phyloP scores from a whole-genome alignment of 2,888 invertebrate genomes.

The Bombylius major region DNA sequence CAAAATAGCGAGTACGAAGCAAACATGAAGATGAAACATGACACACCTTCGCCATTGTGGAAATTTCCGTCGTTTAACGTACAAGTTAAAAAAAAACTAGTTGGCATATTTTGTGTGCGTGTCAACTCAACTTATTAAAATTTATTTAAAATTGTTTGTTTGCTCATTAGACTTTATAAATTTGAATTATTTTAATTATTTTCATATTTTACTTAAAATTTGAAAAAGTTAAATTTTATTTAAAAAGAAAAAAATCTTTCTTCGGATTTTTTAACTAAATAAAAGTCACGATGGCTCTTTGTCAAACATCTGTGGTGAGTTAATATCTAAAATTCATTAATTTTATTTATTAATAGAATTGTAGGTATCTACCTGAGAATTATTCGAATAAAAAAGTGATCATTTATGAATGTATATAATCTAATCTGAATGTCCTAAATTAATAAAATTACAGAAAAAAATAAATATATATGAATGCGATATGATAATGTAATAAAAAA shows the following conservation, averaged over 20 bases:
- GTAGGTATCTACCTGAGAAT: background rate
- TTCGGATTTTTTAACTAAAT: background rate
- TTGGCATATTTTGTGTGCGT: background rate
- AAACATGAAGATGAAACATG: too few relatives aligned
- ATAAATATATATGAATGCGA: too few relatives aligned
- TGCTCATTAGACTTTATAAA: background rate
- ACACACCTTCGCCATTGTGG: constrained; percentile 12
- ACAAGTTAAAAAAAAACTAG: constrained; percentile 7
- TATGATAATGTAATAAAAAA: too few relatives aligned
- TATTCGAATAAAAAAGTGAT: too few relatives aligned
- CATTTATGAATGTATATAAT: too few relatives aligned
- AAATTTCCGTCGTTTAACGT: constrained; percentile 10
- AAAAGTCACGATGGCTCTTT: constrained; percentile 45
- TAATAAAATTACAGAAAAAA: too few relatives aligned
- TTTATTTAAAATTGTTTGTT: background rate
- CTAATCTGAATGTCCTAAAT: too few relatives aligned
- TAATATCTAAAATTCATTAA: constrained; percentile 3
- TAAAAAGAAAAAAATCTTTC: background rate
- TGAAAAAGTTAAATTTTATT: too few relatives aligned
- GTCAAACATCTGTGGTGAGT: constrained; percentile 56
- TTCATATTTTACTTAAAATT: background rate
- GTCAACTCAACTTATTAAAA: too few relatives aligned
- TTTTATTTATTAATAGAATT: too few relatives aligned
- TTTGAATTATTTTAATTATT: background rate
- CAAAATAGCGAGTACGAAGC: too few relatives aligned